Conservation (phyloP, 2,797 vertebrate genomes). For the Chanos chanos region DNA sequence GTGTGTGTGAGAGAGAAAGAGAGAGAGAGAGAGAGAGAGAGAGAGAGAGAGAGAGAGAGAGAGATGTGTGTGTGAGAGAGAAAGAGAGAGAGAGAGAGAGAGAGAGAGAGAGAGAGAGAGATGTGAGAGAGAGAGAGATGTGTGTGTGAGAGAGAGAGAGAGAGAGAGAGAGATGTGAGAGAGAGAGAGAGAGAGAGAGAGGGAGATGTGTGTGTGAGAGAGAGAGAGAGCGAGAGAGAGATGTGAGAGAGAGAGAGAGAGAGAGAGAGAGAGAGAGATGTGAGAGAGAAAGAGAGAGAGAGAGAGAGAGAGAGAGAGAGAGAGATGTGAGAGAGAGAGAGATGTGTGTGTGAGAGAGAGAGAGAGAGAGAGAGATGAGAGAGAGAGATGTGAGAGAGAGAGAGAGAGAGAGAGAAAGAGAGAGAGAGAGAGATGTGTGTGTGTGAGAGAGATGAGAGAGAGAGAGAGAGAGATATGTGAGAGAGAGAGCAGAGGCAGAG, state of each 20-base stretch:
- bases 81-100: background rate
- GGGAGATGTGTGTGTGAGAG: background rate
- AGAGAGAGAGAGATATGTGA: background rate
- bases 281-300: slow-evolving; percentile 41
- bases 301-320: background rate
- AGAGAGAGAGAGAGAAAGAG: background rate
- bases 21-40: slow-evolving; percentile 40
- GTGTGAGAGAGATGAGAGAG: no score
- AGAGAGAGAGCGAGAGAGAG: background rate
- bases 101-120: no score
- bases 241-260: background rate
- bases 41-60: background rate
- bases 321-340: slow-evolving; percentile 22
- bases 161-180: background rate
- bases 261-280: background rate
- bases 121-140: no score
- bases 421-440: no score
- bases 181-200: no score
- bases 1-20: no score
- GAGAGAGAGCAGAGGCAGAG: background rate
- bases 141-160: no score
- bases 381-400: no score
- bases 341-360: background rate
- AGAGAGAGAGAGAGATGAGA: no score
- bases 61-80: no score